Base-by-base conservation (phyloP, 1,140 invertebrate genomes). In the Linepithema humile region DNA sequence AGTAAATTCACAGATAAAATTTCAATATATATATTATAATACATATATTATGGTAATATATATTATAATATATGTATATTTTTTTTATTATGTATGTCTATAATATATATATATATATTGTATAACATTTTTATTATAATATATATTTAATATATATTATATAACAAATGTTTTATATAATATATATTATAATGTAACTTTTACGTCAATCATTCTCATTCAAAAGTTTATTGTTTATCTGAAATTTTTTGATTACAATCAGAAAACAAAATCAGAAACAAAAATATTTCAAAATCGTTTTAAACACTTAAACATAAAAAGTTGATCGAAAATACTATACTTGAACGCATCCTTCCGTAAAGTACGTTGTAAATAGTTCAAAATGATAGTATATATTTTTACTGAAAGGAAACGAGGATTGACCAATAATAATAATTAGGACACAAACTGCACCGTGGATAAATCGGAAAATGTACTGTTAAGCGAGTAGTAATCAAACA, bases 401-500 rank as follows among this genome's bases (percentile, higher is more conserved):
- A 89, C 90, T 64, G 90, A 87, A 74, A 82, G 62, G 85, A 78
- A 73, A 83, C 59, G 86, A 74, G 67, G 87, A 91, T 89, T 88
- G 91, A 92, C 91, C 91, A 92, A 92, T 91, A 90, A n/a, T n/a
- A 43, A 84, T 67, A 45, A 83, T 73, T 86, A 84, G 70, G 64
- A 53, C 35, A 35, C 65, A 29, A n/a, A 60, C 38, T 48, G 50
- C 40, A 59, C 40, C 29, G 43, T 74, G 32, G 50, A 23, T 48
- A 65, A 82, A 72, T 60, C 62, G 59, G 75, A 75, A 69, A 26
- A 43, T 64, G 86, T 77, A 82, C 48, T 57, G 48, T 60, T 85
- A 87, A 89, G 84, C 57, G 87, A 92, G 92, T 93, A 93, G 89
- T 88, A 93, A 92, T 92, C 91, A 93, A 93, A 93, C 78, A 89